A percentile compares a stretch with the other conserved stretches of the same genome.
Evolutionary conservation across 2,113 vertebrate species (phyloP).

Genomic region (Diphyllodes magnificus): DNA sequence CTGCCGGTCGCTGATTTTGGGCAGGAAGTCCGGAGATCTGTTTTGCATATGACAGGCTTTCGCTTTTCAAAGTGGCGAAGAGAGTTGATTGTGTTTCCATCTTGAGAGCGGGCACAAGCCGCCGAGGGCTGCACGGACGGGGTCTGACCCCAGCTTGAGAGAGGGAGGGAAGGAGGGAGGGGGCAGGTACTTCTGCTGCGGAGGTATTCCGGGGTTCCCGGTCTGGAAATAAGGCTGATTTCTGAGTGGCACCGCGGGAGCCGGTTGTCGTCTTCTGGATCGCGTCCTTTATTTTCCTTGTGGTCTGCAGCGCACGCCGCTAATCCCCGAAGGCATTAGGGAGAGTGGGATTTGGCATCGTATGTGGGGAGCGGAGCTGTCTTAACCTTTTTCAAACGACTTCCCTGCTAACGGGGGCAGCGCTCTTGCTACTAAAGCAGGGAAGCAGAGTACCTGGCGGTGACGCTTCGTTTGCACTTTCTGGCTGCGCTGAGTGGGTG

Average conservation of each 20-base stretch:
- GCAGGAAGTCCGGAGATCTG: conserved; percentile 49
- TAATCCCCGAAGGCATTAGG: conserved; percentile 65
- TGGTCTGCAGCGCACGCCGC: conserved; percentile 17
- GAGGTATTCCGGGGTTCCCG: background rate
- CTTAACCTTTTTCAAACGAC: conserved; percentile 42
- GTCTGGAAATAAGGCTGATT: background rate
- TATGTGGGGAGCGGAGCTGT: conserved; percentile 30
- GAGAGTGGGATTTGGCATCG: conserved; percentile 60
- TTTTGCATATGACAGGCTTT: conserved; percentile 59
- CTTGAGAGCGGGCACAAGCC: background rate
- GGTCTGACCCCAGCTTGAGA: background rate
- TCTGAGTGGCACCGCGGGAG: background rate
- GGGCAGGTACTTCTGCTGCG: conserved; percentile 51
- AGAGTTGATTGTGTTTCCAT: background rate
- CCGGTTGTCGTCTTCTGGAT: background rate
- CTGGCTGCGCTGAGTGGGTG: conserved; percentile 2
- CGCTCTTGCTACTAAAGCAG: background rate
- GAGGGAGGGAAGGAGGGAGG: background rate
- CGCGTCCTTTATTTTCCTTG: conserved; percentile 53
- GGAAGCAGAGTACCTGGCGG: conserved; percentile 19
- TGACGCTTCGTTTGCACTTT: conserved; percentile 28
- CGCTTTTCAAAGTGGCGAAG: conserved; percentile 2
- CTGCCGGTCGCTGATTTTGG: conserved; percentile 47
- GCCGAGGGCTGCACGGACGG: background rate
- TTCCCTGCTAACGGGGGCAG: conserved; percentile 48